Evolutionary conservation across 1,140 invertebrate genomes (phyloP), one percentile per base, ranked within the genome.

Genomic region (Cyphomyrmex costatus): DNA sequence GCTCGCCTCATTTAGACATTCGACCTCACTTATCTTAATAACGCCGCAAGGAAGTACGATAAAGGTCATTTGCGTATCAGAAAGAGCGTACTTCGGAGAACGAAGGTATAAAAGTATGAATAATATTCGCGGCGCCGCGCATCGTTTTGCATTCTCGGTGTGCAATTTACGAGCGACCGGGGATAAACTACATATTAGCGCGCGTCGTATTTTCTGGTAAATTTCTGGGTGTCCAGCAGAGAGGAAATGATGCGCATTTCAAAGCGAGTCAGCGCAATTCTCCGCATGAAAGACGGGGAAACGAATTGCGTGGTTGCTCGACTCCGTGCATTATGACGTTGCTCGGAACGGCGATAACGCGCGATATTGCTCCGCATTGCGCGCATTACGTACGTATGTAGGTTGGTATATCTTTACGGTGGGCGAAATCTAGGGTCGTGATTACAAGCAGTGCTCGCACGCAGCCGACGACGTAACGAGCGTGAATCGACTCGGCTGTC

Each of bases 341-440:
- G 60, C 61, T 53, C 21, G 42, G n/a, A 88, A 53, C 30, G 56
- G 36, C 61, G 74, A 76, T 76, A 80, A 74, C 36, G 33, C 12
- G 19, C 51, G 42, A 56, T 65, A 51, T 27, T 19, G 19, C 49
- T 24, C 3, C 30, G 65, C 60, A n/a, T 7, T n/a, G 46, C 24
- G 53, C 33, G n/a, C 61, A 71, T 73, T 61, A 73, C 16, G 30
- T 46, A 63, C 82, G 21, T n/a, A n/a, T 14, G n/a, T 8, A 51
- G 27, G 16, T 12, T 0, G n/a, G 21, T 61, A 56, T 88, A 70
- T 88, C 70, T 86, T 86, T 71, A 71, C 60, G 86, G 30, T 66
- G 14, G n/a, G 4, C 53, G 49, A 86, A 88, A 88, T 86, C 56
- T 53, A 58, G 36, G 53, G 12, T 74, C 27, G 56, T 46, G 74